A percentile compares a stretch with the other conserved stretches of the same genome.
Conservation (phyloP, 2,113 vertebrate genomes). For the Chaetops frenatus region DNA sequence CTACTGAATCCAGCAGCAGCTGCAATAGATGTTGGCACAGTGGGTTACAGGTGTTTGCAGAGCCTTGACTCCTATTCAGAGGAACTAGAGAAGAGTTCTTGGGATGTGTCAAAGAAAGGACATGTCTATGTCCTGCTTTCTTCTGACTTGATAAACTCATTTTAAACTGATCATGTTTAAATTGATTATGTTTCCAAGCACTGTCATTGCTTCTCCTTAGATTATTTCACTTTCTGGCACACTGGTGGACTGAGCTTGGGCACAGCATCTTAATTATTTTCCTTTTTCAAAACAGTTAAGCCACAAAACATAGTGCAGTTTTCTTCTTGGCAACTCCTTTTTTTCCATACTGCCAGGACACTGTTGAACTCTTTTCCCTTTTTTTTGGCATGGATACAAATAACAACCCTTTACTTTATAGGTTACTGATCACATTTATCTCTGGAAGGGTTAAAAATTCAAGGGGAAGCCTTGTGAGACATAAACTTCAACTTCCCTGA, state of each 20-base stretch:
- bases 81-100: neutral
- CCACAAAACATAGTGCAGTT: neutral
- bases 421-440: neutral
- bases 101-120: neutral
- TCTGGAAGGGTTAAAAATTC: neutral
- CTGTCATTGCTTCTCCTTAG: neutral
- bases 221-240: neutral
- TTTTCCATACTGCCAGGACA: neutral
- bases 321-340: neutral
- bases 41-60: neutral
- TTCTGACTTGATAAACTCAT: neutral
- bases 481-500: neutral
- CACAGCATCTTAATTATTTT: neutral
- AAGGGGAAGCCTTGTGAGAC: neutral
- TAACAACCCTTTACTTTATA: neutral
- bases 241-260: neutral
- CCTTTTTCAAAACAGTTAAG: neutral
- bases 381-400: neutral
- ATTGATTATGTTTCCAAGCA: neutral
- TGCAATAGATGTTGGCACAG: neutral
- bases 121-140: neutral
- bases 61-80: neutral
- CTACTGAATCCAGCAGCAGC: neutral
- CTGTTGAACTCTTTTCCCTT: neutral
- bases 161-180: neutral